Evolutionary conservation across 2,797 vertebrate species (phyloP).

Genomic region (Gymnocypris eckloni): DNA sequence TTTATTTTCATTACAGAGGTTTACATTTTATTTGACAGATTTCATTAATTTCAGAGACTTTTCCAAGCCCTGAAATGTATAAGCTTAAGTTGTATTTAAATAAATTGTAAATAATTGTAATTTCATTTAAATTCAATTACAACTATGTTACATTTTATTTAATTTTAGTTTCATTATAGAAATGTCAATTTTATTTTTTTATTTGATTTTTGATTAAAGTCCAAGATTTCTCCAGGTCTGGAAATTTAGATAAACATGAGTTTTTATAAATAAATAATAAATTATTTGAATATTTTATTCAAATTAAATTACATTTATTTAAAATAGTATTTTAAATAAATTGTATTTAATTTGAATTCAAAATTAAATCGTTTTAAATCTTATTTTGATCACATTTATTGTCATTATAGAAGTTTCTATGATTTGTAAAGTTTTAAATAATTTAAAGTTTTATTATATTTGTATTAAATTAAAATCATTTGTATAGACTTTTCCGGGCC

Average conservation of each 20-base stretch:
- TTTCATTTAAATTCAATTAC: neutral
- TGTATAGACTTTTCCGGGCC: neutral
- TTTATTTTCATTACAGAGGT: neutral
- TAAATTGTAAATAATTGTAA: neutral
- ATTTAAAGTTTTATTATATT: neutral
- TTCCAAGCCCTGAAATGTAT: neutral
- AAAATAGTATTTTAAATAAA: neutral
- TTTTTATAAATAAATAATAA: neutral
- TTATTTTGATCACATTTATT: neutral
- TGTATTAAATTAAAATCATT: neutral
- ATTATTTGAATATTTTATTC: neutral
- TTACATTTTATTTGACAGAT: neutral
- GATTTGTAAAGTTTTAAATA: neutral
- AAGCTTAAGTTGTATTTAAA: neutral
- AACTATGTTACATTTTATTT: neutral
- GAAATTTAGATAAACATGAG: neutral
- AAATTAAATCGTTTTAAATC: neutral
- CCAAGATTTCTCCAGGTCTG: neutral
- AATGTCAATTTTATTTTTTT: neutral
- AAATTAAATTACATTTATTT: neutral
- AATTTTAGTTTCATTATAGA: neutral
- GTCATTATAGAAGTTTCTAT: neutral
- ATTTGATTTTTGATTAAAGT: no score
- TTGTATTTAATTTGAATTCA: neutral
- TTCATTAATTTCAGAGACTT: neutral